Base-by-base conservation (phyloP, 2,113 vertebrate species). In the Lophotis ruficrista region DNA sequence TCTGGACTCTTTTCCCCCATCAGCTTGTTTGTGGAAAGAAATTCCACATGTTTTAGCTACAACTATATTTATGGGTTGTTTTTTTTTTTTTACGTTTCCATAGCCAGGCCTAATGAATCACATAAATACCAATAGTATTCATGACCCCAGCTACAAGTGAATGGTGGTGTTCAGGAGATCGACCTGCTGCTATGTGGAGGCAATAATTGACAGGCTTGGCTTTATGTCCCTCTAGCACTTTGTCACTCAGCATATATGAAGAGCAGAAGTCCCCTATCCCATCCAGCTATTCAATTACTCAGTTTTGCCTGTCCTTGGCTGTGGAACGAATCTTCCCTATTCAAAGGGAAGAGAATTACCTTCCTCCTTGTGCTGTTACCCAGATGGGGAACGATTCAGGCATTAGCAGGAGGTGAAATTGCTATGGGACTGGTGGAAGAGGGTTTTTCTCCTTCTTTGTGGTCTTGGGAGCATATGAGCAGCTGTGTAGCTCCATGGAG, bases 401-500 rank as follows among this genome's bases (percentile, higher is more conserved):
- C 6, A 43, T 51, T 31, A 76, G 12, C 16, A 83, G 23, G n/a
- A 57, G 61, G 9, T 47, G 51, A 64, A 79, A 64, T 30, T 65
- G 22, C 10, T 56, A 27, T 2, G 0, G 25, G 35, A 16, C 4
- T 51, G 12, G 27, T 57, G 33, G 21, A 47, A 79, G 14, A 53
- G 19, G 6, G 18, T 0, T 38, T 90, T 87, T 57, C 62, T 87
- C 13, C n/a, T 78, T 35, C 20, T 53, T 50, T 47, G 4, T 51
- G 58, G 10, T 68, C 12, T 56, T 45, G 58, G 22, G 23, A 68
- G 8, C 0, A 0, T 21, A 10, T 3, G 14, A 72, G 24, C 43
- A 72, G 28, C 18, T 64, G n/a, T 37, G 23, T 14, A 64, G 41
- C 28, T 76, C 31, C 24, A 5, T 8, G 18, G 45, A 69, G 37